Conservation (phyloP, 2,888 invertebrate genomes). For the Ophioninae sp. region DNA sequence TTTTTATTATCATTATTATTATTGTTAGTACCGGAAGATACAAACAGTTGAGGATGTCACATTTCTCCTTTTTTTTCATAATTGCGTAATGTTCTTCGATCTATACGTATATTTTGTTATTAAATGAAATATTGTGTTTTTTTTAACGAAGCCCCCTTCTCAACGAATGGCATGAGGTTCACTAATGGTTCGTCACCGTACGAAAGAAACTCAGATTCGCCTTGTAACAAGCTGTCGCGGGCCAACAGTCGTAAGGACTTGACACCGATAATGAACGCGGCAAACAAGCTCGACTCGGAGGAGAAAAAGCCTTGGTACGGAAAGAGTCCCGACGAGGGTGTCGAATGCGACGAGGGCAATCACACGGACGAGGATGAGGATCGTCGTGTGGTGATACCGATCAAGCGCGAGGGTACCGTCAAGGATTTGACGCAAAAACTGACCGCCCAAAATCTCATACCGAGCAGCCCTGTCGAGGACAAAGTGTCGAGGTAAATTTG, state of each 20-base stretch:
- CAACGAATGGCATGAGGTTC: constrained; percentile 75
- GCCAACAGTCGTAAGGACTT: constrained; percentile 82
- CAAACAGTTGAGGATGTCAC: neutral
- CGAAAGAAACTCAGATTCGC: constrained; percentile 75
- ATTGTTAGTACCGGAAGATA: neutral
- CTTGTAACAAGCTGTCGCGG: constrained; percentile 78
- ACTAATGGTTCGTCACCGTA: constrained; percentile 76
- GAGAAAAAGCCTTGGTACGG: constrained; percentile 82
- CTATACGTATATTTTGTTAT: neutral
- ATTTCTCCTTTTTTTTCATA: neutral
- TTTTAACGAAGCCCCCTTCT: constrained; percentile 68
- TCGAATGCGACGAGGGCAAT: constrained; percentile 83
- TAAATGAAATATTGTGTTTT: neutral
- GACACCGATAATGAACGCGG: constrained; percentile 83
- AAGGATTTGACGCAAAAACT: constrained; percentile 94
- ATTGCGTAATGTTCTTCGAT: neutral
- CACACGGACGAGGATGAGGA: constrained; percentile 83
- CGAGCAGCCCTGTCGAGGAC: constrained; percentile 82
- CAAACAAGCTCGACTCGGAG: constrained; percentile 83
- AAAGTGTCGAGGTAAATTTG: constrained; percentile 77
- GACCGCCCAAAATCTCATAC: constrained; percentile 86
- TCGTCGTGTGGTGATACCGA: constrained; percentile 85
- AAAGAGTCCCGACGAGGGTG: constrained; percentile 83
- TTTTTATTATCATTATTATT: neutral
- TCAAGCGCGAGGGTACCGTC: constrained; percentile 92